Evolutionary conservation across 2,888 invertebrate species (phyloP).

Genomic region (Caenorhabditis wallacei): DNA sequence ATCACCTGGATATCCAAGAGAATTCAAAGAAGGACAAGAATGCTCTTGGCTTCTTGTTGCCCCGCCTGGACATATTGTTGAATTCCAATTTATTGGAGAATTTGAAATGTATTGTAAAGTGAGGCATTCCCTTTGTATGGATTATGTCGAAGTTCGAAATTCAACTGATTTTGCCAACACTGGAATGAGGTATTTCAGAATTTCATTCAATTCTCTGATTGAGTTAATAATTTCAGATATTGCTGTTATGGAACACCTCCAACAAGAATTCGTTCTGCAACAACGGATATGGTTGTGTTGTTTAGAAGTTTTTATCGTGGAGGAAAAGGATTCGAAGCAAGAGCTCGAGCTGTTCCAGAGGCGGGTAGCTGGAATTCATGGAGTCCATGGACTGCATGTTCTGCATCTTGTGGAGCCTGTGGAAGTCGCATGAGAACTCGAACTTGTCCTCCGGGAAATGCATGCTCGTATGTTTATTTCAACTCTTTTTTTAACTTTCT

Average conservation of each 20-base stretch:
- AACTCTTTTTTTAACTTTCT: not conserved
- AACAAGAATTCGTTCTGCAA: constrained; percentile 81
- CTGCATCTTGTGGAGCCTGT: constrained; percentile 82
- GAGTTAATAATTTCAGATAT: constrained; percentile 75
- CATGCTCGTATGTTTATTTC: constrained; percentile 75
- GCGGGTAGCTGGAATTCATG: constrained; percentile 77
- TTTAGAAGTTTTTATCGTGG: constrained; percentile 83
- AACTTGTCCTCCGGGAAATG: constrained; percentile 77
- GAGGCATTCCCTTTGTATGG: constrained; percentile 83
- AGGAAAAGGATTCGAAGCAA: constrained; percentile 82
- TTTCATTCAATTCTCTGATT: not conserved
- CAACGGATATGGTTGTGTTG: constrained; percentile 82
- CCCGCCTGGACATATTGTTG: constrained; percentile 81
- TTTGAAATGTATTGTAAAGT: constrained; percentile 84
- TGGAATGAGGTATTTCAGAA: constrained; percentile 81
- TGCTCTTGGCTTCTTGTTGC: constrained; percentile 83
- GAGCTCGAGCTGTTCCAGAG: constrained; percentile 77
- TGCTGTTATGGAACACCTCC: constrained; percentile 83
- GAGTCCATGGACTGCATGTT: constrained; percentile 80
- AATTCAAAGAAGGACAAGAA: constrained; percentile 83
- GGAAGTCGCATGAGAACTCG: constrained; percentile 79
- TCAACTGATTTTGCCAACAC: constrained; percentile 83
- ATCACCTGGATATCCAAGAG: constrained; percentile 82
- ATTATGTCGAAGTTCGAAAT: constrained; percentile 83
- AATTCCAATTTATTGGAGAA: constrained; percentile 82